Evolutionary conservation across 1,140 invertebrate genomes (phyloP).

Genomic region (Drosophila nasuta): DNA sequence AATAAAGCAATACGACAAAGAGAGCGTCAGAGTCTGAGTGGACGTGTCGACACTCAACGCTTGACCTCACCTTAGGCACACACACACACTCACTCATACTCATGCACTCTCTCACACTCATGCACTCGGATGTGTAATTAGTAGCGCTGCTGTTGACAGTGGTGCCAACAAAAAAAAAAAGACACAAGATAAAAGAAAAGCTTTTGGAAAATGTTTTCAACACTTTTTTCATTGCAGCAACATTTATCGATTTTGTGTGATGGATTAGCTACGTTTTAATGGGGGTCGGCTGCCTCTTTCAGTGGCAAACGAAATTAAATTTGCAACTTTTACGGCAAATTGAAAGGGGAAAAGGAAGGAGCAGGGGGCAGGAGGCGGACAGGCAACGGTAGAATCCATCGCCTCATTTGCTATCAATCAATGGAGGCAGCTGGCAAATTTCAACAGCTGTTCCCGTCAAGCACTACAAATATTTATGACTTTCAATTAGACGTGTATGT

Average conservation of each 20-base stretch:
- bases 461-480: slow-evolving; percentile 42
- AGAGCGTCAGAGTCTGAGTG: slow-evolving; percentile 2
- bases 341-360: background rate
- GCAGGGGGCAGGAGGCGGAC: background rate
- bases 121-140: slow-evolving; percentile 45
- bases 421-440: slow-evolving; percentile 44
- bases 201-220: slow-evolving; percentile 52
- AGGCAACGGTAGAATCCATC: slow-evolving; percentile 3
- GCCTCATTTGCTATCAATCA: slow-evolving; percentile 42
- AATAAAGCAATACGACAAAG: slow-evolving; percentile 34
- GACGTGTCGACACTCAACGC: slow-evolving; percentile 36
- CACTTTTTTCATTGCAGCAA: slow-evolving; percentile 35
- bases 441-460: slow-evolving; percentile 40
- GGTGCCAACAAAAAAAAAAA: slow-evolving; percentile 46
- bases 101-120: slow-evolving; percentile 5
- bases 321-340: background rate
- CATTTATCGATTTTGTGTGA: slow-evolving; percentile 49
- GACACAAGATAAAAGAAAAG: slow-evolving; percentile 17
- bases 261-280: slow-evolving; percentile 35
- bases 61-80: slow-evolving; percentile 58
- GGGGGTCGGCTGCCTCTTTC: slow-evolving; percentile 4
- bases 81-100: slow-evolving; percentile 9
- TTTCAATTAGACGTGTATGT: slow-evolving; percentile 36
- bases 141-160: slow-evolving; percentile 67
- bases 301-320: background rate